phyloP scores from a whole-genome alignment of 2,888 invertebrate species.

The Rhopalosiphum nymphaeae region DNA sequence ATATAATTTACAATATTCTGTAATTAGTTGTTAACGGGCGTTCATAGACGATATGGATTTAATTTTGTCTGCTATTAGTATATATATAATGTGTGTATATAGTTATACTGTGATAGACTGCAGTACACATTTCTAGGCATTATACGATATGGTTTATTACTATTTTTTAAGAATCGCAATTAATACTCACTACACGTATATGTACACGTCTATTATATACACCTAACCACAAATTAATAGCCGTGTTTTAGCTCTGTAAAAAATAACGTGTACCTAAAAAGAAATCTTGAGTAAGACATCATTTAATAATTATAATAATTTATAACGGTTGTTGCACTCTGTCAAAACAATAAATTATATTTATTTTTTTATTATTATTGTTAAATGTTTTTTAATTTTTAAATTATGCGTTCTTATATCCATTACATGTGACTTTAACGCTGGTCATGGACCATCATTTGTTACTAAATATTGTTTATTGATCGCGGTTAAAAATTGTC shows the following conservation, averaged over 20 bases:
- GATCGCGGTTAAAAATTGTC: not conserved
- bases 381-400: not conserved
- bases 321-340: constrained; percentile 49
- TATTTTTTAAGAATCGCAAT: constrained; percentile 39
- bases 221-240: constrained; percentile 55
- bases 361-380: constrained; percentile 8
- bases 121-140: not conserved
- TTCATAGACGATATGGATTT: not conserved
- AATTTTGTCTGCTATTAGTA: not conserved
- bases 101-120: not conserved
- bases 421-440: constrained; percentile 30
- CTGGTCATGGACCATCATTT: not conserved
- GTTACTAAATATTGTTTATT: not conserved
- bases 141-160: not conserved
- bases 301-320: constrained; percentile 41
- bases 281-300: constrained; percentile 53
- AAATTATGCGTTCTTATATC: not conserved
- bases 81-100: not conserved
- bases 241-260: constrained; percentile 20
- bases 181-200: constrained; percentile 43
- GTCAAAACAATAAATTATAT: constrained; percentile 53
- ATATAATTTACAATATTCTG: constrained; percentile 1
- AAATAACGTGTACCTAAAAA: constrained; percentile 9
- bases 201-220: constrained; percentile 24
- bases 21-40: not conserved